phyloP scores from a whole-genome alignment of 1,140 invertebrate genomes.

The Cataglyphis hispanica region DNA sequence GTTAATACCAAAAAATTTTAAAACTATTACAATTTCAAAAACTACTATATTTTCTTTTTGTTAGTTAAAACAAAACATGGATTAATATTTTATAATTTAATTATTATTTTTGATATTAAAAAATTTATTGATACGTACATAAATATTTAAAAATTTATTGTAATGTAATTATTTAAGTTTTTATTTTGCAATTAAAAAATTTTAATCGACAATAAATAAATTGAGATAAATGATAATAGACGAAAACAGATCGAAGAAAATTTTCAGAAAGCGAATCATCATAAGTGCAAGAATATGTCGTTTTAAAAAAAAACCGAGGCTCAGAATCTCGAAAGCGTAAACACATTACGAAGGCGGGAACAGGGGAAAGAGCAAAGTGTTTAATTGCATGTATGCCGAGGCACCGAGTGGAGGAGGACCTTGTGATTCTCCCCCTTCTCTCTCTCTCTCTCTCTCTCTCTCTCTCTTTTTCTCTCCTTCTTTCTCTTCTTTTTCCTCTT shows the following conservation, averaged over 20 bases:
- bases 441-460: constrained; percentile 60
- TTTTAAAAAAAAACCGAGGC: constrained; percentile 44
- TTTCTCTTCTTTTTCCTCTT: constrained; percentile 56
- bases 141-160: too few relatives aligned
- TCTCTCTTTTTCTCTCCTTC: constrained; percentile 60
- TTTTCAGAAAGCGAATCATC: background rate
- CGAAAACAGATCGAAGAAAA: background rate
- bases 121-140: too few relatives aligned
- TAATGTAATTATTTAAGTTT: too few relatives aligned
- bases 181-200: too few relatives aligned
- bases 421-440: constrained; percentile 46
- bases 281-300: background rate
- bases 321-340: constrained; percentile 42
- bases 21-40: background rate
- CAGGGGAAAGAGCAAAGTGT: constrained; percentile 52
- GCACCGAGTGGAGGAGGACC: constrained; percentile 58
- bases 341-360: constrained; percentile 19
- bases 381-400: constrained; percentile 66
- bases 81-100: too few relatives aligned
- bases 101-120: too few relatives aligned
- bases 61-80: too few relatives aligned
- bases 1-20: background rate
- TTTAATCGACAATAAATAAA: background rate
- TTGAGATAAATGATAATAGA: background rate
- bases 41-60: background rate